Evolutionary conservation across 2,888 invertebrate species (phyloP).

Genomic region (Apodemia mormo): DNA sequence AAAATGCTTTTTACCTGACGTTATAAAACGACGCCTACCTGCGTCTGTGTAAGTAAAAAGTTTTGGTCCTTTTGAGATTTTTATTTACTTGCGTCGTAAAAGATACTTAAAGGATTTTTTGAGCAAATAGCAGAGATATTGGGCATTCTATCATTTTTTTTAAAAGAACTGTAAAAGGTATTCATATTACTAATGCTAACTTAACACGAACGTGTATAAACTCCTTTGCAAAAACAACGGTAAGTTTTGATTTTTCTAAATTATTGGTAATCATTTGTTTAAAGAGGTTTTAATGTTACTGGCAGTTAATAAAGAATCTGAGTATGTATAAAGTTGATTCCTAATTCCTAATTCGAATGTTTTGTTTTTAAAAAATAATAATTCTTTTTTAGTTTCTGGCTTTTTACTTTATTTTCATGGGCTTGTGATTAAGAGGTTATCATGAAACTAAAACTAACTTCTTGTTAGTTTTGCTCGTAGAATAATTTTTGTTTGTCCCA

Average conservation of each 20-base stretch:
- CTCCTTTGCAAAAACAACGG: too few relatives aligned
- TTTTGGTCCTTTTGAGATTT: neutral
- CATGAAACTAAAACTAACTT: conserved; percentile 16
- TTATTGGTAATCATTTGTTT: neutral
- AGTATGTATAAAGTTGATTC: conserved; percentile 6
- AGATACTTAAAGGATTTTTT: too few relatives aligned
- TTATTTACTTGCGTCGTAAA: too few relatives aligned
- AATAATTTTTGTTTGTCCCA: conserved; percentile 21
- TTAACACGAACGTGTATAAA: too few relatives aligned
- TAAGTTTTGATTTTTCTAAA: too few relatives aligned
- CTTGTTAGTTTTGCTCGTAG: conserved; percentile 15
- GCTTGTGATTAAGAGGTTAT: neutral
- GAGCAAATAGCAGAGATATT: too few relatives aligned
- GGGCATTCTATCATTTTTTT: too few relatives aligned
- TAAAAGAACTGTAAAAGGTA: too few relatives aligned
- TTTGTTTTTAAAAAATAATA: neutral
- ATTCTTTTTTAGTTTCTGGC: neutral
- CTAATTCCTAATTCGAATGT: conserved; percentile 13
- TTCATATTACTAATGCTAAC: too few relatives aligned
- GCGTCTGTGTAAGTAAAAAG: neutral
- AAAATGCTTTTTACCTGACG: neutral
- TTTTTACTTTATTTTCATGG: neutral
- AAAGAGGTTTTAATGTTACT: conserved; percentile 14
- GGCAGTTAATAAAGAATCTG: conserved; percentile 16
- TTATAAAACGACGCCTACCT: neutral